Conservation (phyloP, 1,140 invertebrate species). For the Whitmania pigra region DNA sequence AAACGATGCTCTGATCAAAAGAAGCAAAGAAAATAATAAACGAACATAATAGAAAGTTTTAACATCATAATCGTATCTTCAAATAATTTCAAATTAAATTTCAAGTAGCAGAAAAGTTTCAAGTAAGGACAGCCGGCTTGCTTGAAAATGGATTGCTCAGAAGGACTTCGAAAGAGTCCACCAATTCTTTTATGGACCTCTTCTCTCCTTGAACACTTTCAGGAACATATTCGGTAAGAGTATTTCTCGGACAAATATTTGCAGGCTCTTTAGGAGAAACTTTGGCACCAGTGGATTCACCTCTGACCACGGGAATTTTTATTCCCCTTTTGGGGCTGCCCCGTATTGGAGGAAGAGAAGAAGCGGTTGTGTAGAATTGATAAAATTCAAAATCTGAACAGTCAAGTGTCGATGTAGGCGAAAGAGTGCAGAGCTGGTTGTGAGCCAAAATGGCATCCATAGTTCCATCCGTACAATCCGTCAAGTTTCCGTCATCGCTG, state of each 20-base stretch:
- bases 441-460: slow-evolving; percentile 12
- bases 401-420: slow-evolving; percentile 4
- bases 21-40: too few species aligned
- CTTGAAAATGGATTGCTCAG: too few species aligned
- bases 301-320: neutral
- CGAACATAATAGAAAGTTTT: too few species aligned
- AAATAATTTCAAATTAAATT: too few species aligned
- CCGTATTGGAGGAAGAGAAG: neutral
- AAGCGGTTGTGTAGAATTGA: neutral
- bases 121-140: too few species aligned
- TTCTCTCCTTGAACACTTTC: neutral
- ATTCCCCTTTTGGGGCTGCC: neutral
- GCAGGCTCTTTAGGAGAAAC: neutral
- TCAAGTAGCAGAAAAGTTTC: too few species aligned
- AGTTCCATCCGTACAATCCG: slow-evolving; percentile 17
- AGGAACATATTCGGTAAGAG: neutral
- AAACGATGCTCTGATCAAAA: too few species aligned
- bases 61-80: too few species aligned
- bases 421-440: slow-evolving; percentile 2
- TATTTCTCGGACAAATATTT: neutral
- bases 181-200: slow-evolving; percentile 15
- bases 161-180: slow-evolving; percentile 11
- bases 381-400: slow-evolving; percentile 2
- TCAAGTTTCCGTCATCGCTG: slow-evolving; percentile 15
- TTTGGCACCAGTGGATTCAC: neutral